Base-by-base conservation (phyloP, 2,113 vertebrate genomes). In the Tympanuchus pallidicinctus region DNA sequence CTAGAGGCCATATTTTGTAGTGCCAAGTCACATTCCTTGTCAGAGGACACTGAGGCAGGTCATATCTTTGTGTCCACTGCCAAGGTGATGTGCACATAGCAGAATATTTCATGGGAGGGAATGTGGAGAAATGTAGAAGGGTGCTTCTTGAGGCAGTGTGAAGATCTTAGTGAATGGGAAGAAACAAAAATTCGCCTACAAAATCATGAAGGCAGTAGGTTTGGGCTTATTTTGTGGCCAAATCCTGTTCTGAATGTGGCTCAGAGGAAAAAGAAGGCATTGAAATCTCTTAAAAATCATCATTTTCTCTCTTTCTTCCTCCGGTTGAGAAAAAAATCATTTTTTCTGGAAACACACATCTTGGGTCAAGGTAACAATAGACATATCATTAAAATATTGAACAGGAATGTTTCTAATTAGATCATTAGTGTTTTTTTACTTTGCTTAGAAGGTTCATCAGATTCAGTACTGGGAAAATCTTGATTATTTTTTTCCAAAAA, bases 51-150 rank as follows among this genome's bases (percentile, higher is more conserved):
- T 65, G 32, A 70, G 69, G 20, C 24, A 59, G 0, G 1, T 2
- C 1, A 0, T 13, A 30, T 9, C 9, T 78, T 63, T 71, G 30
- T 52, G 20, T 9, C 8, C 25, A 13, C 3, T 78, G 32, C 7
- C n/a, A 34, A 52, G 21, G 19, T 18, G 12, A 43, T 19, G 18
- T 22, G 6, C 15, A 42, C 0, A 0, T 5, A 72, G 34, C 9
- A 65, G 59, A 90, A 63, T 13, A 2, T 43, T 86, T 80, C 76
- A 11, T 36, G 8, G 3, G 4, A 82, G 13, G 40, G 36, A 80
- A 65, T 7, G 10, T 3, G 12, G 25, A 87, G 12, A 34, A 52
- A 17, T 28, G 27, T 7, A 15, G 15, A 93, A 91, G 69, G 11
- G 5, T 10, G 52, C 66, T 84, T 86, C 18, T n/a, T 64, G 34